These are phyloP conservation scores for Notolabrus celidotus DNA, from an alignment of 2,797 vertebrate species.

Conservation along the genomic window DNA sequence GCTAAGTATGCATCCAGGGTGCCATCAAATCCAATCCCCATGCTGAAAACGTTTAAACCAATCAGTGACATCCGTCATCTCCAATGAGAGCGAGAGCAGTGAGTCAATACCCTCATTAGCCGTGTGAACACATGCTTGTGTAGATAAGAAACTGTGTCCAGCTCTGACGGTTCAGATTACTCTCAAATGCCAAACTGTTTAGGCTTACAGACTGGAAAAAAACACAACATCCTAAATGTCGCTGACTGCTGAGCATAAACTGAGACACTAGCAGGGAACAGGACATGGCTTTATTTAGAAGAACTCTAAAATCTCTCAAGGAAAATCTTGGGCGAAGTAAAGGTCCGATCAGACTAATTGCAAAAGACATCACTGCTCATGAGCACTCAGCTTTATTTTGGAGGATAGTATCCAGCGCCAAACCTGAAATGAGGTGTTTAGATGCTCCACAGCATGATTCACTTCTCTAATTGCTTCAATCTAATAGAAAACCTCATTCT, in stretches of 20 bases:
- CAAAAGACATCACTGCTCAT: conserved; percentile 28
- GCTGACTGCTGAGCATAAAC: conserved; percentile 15
- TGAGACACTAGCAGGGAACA: conserved; percentile 30
- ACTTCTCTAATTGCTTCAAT: conserved; percentile 41
- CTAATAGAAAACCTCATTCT: conserved; percentile 31
- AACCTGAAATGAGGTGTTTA: conserved; percentile 35
- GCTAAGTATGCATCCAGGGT: conserved; percentile 66
- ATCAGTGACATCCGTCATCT: conserved; percentile 68
- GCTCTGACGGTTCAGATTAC: conserved; percentile 57
- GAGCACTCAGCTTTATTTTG: conserved; percentile 17
- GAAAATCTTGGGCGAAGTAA: conserved; percentile 21
- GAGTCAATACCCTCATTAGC: conserved; percentile 68
- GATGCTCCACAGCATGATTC: conserved; percentile 40
- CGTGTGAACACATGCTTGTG: conserved; percentile 56
- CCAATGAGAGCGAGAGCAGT: conserved; percentile 46
- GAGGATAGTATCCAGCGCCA: conserved; percentile 6
- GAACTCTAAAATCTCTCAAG: conserved; percentile 2
- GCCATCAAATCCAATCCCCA: conserved; percentile 72
- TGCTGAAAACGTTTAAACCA: conserved; percentile 57
- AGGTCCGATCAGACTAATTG: conserved; percentile 29
- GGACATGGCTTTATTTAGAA: not conserved
- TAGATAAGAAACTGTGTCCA: conserved; percentile 68
- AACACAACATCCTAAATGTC: conserved; percentile 19
- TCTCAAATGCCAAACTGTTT: conserved; percentile 50
- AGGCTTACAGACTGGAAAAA: conserved; percentile 29